phyloP scores from a whole-genome alignment of 1,140 invertebrate species.

The Pseudomyrmex cubaensis region DNA sequence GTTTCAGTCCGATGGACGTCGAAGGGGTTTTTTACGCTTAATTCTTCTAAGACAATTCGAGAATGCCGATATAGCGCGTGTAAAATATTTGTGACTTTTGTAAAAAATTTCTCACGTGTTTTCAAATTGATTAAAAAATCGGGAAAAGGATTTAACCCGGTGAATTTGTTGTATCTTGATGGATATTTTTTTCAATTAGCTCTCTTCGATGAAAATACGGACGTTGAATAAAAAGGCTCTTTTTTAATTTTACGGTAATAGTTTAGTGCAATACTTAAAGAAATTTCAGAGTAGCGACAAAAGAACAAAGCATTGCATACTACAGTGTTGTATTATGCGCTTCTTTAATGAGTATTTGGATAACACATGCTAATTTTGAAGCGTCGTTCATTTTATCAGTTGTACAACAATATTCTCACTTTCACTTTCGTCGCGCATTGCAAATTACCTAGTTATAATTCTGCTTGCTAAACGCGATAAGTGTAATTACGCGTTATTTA shows the following conservation, averaged over 20 bases:
- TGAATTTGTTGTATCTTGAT: background rate
- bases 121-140: background rate
- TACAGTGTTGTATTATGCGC: background rate
- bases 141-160: too few relatives aligned
- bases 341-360: background rate
- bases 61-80: background rate
- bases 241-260: too few relatives aligned
- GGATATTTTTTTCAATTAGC: background rate
- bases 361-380: background rate
- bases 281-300: background rate
- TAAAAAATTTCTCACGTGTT: background rate
- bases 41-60: background rate
- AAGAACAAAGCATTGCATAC: background rate
- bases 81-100: background rate
- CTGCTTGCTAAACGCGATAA: conserved; percentile 56
- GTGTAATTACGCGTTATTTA: conserved; percentile 37
- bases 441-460: conserved; percentile 21
- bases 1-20: conserved; percentile 13
- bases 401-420: conserved; percentile 24
- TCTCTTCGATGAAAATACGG: too few relatives aligned
- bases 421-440: background rate
- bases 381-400: background rate
- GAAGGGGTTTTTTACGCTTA: background rate
- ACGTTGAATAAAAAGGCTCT: too few relatives aligned
- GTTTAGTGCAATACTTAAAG: too few relatives aligned